Conservation (phyloP, 2,888 invertebrate genomes). For the Malthinus flaveolus region DNA sequence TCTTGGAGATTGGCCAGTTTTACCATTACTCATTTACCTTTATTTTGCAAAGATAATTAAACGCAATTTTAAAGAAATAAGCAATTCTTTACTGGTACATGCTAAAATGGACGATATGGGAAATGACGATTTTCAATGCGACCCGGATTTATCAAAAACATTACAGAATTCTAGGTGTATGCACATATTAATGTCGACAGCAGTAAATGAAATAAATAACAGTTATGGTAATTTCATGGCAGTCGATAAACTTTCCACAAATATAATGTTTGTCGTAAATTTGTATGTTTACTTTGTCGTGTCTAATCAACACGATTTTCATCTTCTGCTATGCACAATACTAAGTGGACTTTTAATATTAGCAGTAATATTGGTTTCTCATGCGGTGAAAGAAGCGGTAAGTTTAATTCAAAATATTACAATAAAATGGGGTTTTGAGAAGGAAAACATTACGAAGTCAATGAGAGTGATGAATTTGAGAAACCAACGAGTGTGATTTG, state of each 20-base stretch:
- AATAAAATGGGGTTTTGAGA: no score
- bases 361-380: constrained; percentile 30
- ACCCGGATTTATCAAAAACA: constrained; percentile 22
- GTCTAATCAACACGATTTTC: constrained; percentile 4
- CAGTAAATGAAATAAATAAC: constrained; percentile 33
- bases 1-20: constrained; percentile 36
- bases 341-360: constrained; percentile 32
- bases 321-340: constrained; percentile 32
- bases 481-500: no score
- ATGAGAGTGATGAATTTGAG: no score
- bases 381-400: constrained; percentile 33
- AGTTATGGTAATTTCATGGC: constrained; percentile 38
- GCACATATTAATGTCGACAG: constrained; percentile 34
- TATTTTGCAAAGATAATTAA: constrained; percentile 33
- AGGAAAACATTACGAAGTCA: no score
- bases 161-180: constrained; percentile 33
- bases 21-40: constrained; percentile 35
- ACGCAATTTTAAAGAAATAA: constrained; percentile 32
- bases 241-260: constrained; percentile 36
- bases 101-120: constrained; percentile 20
- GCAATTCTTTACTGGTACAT: constrained; percentile 21
- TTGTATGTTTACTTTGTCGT: constrained; percentile 30
- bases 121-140: constrained; percentile 13
- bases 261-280: constrained; percentile 35
- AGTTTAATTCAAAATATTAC: constrained; percentile 9